These are phyloP conservation scores for Platyrinchus mystaceus DNA, from an alignment of 2,797 vertebrate species.

Conservation along the genomic window DNA sequence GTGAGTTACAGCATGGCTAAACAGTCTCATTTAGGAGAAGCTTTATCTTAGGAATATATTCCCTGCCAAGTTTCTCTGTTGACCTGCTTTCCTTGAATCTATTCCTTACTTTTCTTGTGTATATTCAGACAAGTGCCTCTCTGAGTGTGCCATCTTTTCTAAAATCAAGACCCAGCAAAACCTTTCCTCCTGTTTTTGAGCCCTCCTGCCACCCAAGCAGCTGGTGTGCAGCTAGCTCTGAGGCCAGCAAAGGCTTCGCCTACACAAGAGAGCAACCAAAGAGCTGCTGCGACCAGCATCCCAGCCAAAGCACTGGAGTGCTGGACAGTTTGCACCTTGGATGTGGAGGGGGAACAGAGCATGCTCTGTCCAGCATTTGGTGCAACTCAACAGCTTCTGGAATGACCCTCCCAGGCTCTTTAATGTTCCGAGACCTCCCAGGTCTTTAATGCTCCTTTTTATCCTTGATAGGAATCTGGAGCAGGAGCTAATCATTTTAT, in stretches of 20 bases:
- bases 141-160: not conserved
- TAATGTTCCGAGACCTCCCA: not conserved
- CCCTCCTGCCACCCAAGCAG: fast-evolving
- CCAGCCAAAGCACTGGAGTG: too few relatives aligned
- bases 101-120: not conserved
- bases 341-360: not conserved
- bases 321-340: not conserved
- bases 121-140: not conserved
- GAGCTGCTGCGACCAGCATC: not conserved
- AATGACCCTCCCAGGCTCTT: not conserved
- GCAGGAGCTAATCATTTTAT: constrained; percentile 54
- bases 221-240: not conserved
- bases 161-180: not conserved
- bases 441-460: constrained; percentile 14
- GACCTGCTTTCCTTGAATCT: not conserved
- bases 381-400: not conserved
- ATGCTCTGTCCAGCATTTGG: not conserved
- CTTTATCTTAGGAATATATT: not conserved
- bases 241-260: not conserved
- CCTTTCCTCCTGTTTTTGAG: not conserved
- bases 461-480: constrained; percentile 33
- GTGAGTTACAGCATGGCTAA: fast-evolving
- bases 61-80: not conserved
- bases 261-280: not conserved
- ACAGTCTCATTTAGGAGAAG: not conserved